phyloP scores from a whole-genome alignment of 2,888 invertebrate species.

The Synanthedon vespiformis region DNA sequence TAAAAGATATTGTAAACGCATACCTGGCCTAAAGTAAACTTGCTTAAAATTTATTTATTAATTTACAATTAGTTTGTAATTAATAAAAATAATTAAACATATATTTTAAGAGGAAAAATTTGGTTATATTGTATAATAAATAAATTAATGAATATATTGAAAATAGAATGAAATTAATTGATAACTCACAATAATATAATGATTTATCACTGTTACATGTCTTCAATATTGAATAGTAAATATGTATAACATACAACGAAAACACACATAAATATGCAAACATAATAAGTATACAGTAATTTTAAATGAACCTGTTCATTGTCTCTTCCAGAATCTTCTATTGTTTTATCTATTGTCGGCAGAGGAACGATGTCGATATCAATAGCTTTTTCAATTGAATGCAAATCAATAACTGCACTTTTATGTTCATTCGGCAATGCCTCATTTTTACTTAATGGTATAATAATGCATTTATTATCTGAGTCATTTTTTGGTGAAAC shows the following conservation, averaged over 20 bases:
- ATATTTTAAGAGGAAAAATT: not conserved
- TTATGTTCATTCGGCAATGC: not conserved
- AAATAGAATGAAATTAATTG: slow-evolving; percentile 5
- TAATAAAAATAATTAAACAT: slow-evolving; percentile 1
- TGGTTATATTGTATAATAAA: not conserved
- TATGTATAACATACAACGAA: slow-evolving; percentile 48
- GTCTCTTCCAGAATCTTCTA: slow-evolving; percentile 31
- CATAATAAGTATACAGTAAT: slow-evolving; percentile 55
- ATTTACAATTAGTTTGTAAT: not conserved
- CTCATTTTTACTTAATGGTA: not conserved
- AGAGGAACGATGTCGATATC: not conserved
- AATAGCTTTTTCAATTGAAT: slow-evolving; percentile 12
- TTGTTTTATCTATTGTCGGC: slow-evolving; percentile 13
- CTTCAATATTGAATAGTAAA: slow-evolving; percentile 44
- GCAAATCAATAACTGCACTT: slow-evolving; percentile 1
- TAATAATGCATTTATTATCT: slow-evolving; percentile 1
- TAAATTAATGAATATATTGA: no score
- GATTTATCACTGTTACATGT: slow-evolving; percentile 24
- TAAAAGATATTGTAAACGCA: not conserved
- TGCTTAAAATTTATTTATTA: slow-evolving; percentile 2
- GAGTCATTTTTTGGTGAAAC: slow-evolving; percentile 15
- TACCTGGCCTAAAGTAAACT: not conserved
- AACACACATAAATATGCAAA: slow-evolving; percentile 50
- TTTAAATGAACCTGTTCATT: slow-evolving; percentile 56
- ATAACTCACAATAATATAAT: slow-evolving; percentile 31